Conservation (phyloP, 2,888 invertebrate genomes). For the Acanthosoma haemorrhoidale region DNA sequence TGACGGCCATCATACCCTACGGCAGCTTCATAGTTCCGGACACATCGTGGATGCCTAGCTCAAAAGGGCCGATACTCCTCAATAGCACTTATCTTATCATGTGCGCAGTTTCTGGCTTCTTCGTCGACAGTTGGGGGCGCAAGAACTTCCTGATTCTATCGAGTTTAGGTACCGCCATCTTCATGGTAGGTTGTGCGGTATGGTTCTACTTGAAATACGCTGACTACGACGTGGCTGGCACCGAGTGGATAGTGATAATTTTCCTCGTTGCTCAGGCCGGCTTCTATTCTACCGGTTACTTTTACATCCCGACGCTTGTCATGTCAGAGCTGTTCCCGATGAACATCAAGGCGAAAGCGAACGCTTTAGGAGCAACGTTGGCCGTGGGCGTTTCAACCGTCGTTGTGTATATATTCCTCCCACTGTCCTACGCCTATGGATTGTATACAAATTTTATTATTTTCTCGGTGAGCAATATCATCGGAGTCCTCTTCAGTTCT, state of each 20-base stretch:
- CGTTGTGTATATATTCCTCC: conserved; percentile 7
- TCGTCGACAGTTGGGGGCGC: conserved; percentile 11
- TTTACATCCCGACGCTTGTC: conserved; percentile 9
- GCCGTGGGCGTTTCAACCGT: not conserved
- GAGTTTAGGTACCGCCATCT: not conserved
- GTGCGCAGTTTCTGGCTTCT: not conserved
- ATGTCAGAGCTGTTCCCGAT: conserved; percentile 22
- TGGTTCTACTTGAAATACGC: conserved; percentile 1
- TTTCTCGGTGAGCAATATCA: not conserved
- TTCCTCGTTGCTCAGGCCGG: not conserved
- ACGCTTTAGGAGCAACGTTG: not conserved
- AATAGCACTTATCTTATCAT: not conserved
- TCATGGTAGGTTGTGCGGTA: not conserved
- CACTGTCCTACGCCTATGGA: not conserved
- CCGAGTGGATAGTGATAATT: not conserved
- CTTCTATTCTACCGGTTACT: conserved; percentile 1
- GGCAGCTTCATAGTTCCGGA: conserved; percentile 6
- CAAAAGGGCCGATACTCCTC: not conserved
- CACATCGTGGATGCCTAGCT: conserved; percentile 5
- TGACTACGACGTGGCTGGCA: not conserved
- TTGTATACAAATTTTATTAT: conserved; percentile 14
- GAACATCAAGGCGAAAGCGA: conserved; percentile 20
- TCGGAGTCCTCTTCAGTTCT: not conserved
- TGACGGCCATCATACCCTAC: conserved; percentile 18
- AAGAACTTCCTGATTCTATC: conserved; percentile 21